Base-by-base conservation (phyloP, 2,888 invertebrate genomes). In the Ectemnius cavifrons region DNA sequence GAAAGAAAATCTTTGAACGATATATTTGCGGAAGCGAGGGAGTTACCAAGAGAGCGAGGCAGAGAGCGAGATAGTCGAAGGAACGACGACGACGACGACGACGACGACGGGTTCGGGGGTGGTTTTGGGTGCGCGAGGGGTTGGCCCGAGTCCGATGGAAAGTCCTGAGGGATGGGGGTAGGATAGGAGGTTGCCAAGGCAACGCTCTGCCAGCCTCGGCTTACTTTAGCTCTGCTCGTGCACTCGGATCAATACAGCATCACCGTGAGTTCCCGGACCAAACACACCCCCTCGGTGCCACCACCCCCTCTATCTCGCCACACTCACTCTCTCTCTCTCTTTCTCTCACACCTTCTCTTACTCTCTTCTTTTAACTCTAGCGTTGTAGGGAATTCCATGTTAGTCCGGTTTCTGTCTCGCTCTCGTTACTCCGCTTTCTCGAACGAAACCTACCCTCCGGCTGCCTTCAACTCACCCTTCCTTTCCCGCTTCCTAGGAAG, bases 241-340 rank as follows among this genome's bases (percentile, higher is more conserved):
- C 83, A 80, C 78, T 78, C 85, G 88, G 90, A 90, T 90, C 90
- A 90, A 90, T 90, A 90, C 90, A 90, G 90, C 90, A 89, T 90
- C 90, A 87, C 83, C 85, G 86, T 77, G 80, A 81, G 86, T 84
- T 88, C 90, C 90, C 89, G 90, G 89, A 89, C 90, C 89, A 89
- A 89, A 89, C 86, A 87, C 89, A 86, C 84, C 86, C 86, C 86
- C 86, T 81, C 83, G 77, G 76, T 84, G 80, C 76, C 52, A 79
- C 76, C 47, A 57, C 68, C 16, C 47, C 16, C 76, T 73, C 49
- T 73, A 66, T 62, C 66, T 71, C 82, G 52, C 52, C 52, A 52
- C 6, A 47, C 4, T 47, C 23, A 2, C 23, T 8, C 37, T 1
- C 52, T 14, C 52, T 6, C 5, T 16, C 52, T 0, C 52, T n/a